Evolutionary conservation across 2,888 invertebrate species (phyloP).

Genomic region (Spicauda simplicius): DNA sequence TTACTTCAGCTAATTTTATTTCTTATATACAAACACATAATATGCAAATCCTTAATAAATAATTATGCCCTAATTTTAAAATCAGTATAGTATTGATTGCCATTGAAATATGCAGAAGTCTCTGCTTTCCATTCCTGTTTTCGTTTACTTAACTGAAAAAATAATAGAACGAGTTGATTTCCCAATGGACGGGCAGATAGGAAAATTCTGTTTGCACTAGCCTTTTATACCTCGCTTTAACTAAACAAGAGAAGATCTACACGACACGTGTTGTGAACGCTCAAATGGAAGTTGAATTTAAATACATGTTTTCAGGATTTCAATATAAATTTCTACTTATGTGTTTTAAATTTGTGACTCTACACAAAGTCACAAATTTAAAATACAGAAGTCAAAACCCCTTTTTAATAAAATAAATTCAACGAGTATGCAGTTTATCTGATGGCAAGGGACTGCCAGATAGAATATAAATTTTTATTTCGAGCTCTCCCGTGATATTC

Average conservation of each 20-base stretch:
- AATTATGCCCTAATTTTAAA: not conserved
- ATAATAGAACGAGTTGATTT: slow-evolving; percentile 1
- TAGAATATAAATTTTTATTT: too few relatives aligned
- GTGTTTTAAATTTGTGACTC: too few relatives aligned
- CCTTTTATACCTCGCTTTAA: not conserved
- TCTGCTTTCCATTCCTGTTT: slow-evolving; percentile 3
- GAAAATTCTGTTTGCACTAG: slow-evolving; percentile 1
- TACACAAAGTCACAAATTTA: too few relatives aligned
- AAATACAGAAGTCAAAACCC: too few relatives aligned
- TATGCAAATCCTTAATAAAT: too few relatives aligned
- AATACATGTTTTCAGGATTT: too few relatives aligned
- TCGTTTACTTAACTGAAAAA: slow-evolving; percentile 4
- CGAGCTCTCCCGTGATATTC: too few relatives aligned
- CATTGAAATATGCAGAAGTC: not conserved
- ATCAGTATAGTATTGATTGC: not conserved
- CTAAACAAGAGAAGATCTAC: not conserved
- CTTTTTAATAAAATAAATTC: too few relatives aligned
- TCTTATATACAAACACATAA: not conserved
- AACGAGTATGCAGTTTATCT: too few relatives aligned
- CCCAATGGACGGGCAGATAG: slow-evolving; percentile 6
- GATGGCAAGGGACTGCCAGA: too few relatives aligned
- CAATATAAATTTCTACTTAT: too few relatives aligned
- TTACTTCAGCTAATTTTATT: not conserved
- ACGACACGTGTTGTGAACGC: not conserved
- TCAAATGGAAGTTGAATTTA: too few relatives aligned